Base-by-base conservation (phyloP, 2,888 invertebrate species). In the Liodrosophila aerea region DNA sequence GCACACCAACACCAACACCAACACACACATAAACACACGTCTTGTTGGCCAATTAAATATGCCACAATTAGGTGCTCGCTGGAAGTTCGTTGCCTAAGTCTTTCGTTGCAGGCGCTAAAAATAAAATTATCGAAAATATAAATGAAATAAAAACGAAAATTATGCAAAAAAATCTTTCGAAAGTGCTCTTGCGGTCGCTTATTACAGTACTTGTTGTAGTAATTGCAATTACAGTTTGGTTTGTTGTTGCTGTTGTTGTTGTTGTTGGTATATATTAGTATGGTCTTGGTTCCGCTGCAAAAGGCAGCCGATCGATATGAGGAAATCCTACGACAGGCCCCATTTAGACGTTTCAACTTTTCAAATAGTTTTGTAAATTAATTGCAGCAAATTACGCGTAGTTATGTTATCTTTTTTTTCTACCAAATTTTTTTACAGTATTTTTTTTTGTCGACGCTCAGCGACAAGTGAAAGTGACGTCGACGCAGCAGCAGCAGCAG, bases 381-480 rank as follows among this genome's bases (percentile, higher is more conserved):
- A 58, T 69, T 69, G 36, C 63, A 43, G 34, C 51, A 70, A 70
- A 61, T 57, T 57, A 57, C 54, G 64, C 52, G 69, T 52, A 46
- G 37, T 18, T 39, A 58, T 64, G 53, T 37, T 18, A 34, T 50
- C 43, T 52, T 49, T 46, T 15, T 16, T 34, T 30, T 29, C 8
- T 7, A 22, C 22, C 22, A 22, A 22, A 22, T 34, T 44, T 43
- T 33, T 36, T 18, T 44, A 11, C 29, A 13, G 13, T 31, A n/a
- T 31, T 27, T 29, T 51, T 31, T 36, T 41, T 41, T 52, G 60
- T 60, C 52, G 52, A 36, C 12, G 33, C 39, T 29, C 31, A 45
- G 12, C 57, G 49, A 53, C 68, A 68, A 68, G 68, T 68, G 68
- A 68, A 68, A 68, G 68, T 68, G 54, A 40, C 51, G 54, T 39